Evolutionary conservation across 2,797 vertebrate species (phyloP), one percentile per base, ranked within the genome.

Genomic region (Coregonus ussuriensis): DNA sequence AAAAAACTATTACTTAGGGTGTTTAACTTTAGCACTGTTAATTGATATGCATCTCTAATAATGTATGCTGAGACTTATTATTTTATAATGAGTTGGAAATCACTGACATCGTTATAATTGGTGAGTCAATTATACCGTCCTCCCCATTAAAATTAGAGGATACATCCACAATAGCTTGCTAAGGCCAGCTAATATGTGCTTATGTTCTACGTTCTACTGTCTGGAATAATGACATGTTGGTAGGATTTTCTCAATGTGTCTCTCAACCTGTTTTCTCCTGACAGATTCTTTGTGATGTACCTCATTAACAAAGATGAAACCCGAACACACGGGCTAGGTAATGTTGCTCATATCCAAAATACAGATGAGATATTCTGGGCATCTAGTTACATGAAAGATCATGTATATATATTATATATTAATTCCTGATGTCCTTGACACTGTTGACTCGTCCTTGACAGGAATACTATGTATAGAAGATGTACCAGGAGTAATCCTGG

Each of bases 401-500:
- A 33, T 33, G 31, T 33, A 33, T 33, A 33, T 33, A 33, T 33
- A 33, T 33, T 33, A 62, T 67, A 67, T 67, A 7, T 14, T 31
- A 33, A 7, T 14, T 14, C 4, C 29, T 67, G 65, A 25, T 67
- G 65, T 33, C 29, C 29, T 31, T 68, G 29, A 37, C 62, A 79
- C 35, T 90, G 71, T 85, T 88, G 72, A 83, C 72, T 83, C 87
- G 69, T 84, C 74, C 83, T 82, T 86, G 53, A 81, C 87, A 95
- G 94, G 94, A 94, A 86, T 95, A 93, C 56, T 94, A 90, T 35
- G 93, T 94, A 78, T 95, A 94, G 94, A 95, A 94, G 90, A 94
- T 95, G 94, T 94, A 94, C 88, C 94, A 95, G 91, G 93, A 94
- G 74, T 92, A 93, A 63, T 94, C 93, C 88, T 95, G 94, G 94